A percentile compares a stretch with the other conserved stretches of the same genome.
Evolutionary conservation across 1,140 invertebrate species (phyloP).

Genomic region (Eumeta japonica): DNA sequence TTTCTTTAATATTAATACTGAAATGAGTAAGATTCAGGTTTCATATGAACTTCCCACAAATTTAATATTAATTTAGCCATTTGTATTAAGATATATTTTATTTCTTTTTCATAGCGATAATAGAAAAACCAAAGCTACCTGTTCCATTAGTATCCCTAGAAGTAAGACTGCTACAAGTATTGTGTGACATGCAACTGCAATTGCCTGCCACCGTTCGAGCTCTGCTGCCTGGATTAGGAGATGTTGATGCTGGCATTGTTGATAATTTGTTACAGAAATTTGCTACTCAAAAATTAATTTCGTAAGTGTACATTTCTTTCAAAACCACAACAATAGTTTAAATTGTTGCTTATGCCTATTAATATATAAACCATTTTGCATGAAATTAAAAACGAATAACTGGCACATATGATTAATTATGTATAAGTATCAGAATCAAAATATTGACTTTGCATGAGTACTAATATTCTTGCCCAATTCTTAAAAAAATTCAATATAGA

Average conservation of each 20-base stretch:
- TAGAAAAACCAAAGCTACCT: conserved; percentile 30
- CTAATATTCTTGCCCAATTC: too few species aligned
- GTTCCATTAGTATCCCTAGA: conserved; percentile 56
- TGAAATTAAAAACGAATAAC: too few species aligned
- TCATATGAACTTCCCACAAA: too few species aligned
- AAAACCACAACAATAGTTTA: not conserved
- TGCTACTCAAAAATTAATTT: conserved; percentile 82
- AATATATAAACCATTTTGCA: not conserved
- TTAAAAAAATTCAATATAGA: too few species aligned
- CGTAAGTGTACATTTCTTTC: conserved; percentile 22
- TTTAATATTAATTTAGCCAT: too few species aligned
- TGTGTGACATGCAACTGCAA: conserved; percentile 75
- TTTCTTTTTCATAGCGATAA: too few species aligned
- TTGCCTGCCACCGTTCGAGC: conserved; percentile 68
- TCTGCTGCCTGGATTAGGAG: conserved; percentile 36
- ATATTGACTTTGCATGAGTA: too few species aligned
- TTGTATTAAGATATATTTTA: too few species aligned
- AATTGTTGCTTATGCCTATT: not conserved
- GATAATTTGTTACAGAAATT: conserved; percentile 76
- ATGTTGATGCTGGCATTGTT: conserved; percentile 44
- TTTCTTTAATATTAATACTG: too few species aligned
- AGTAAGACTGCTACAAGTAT: conserved; percentile 68
- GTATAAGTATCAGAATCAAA: too few species aligned
- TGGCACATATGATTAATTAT: too few species aligned
- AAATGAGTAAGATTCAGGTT: too few species aligned